phyloP scores from a whole-genome alignment of 1,140 invertebrate genomes.

The Drosophila pectinifera region DNA sequence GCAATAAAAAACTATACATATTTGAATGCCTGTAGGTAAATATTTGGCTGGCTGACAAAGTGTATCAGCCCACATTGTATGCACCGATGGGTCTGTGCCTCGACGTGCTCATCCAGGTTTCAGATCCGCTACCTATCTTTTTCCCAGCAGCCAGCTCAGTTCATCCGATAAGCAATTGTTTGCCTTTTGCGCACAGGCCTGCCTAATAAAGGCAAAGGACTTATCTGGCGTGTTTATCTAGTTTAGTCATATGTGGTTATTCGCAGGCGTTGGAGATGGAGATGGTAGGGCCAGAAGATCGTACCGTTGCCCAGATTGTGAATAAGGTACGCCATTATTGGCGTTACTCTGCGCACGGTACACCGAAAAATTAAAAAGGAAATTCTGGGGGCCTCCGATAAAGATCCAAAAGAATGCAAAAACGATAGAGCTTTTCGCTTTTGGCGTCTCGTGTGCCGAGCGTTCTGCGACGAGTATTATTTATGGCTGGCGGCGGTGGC shows the following conservation, averaged over 20 bases:
- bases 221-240: conserved; percentile 57
- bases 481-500: conserved; percentile 1
- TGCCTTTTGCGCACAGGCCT: conserved; percentile 62
- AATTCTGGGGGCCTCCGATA: conserved; percentile 29
- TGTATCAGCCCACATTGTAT: conserved; percentile 1
- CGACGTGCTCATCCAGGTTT: conserved; percentile 2
- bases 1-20: conserved; percentile 1
- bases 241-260: conserved; percentile 24
- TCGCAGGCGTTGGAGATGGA: conserved; percentile 22
- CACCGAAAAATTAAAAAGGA: conserved; percentile 20
- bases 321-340: conserved; percentile 28
- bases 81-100: conserved; percentile 19
- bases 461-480: conserved; percentile 8
- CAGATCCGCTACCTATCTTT: neutral
- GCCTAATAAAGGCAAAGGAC: conserved; percentile 35
- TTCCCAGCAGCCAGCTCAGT: conserved; percentile 4
- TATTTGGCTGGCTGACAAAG: conserved; percentile 19
- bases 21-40: neutral
- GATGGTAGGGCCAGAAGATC: conserved; percentile 20
- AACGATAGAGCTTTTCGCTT: conserved; percentile 40
- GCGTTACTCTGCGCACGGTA: conserved; percentile 45
- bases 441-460: conserved; percentile 73
- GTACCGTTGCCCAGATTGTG: conserved; percentile 7
- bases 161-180: conserved; percentile 59
- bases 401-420: conserved; percentile 28